Evolutionary conservation across 2,888 invertebrate genomes (phyloP), one percentile per base, ranked within the genome.

Genomic region (Arge pagana): DNA sequence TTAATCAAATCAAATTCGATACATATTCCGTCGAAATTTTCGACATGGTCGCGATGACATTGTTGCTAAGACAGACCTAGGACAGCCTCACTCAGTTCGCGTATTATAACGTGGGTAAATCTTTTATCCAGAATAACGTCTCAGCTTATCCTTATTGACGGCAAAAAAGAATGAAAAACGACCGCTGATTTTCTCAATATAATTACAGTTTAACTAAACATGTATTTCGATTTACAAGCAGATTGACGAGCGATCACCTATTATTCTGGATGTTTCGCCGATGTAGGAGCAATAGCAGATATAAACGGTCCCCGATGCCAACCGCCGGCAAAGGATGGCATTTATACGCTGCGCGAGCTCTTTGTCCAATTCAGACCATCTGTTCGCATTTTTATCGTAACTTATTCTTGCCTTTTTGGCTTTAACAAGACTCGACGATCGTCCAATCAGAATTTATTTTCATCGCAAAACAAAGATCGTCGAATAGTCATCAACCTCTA

Each of bases 1-100:
- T 11, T 37, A 36, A 37, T 26, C 3, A 30, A 48, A 16, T 23
- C 21, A 45, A 28, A 28, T n/a, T n/a, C 28, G 28, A 28, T 8
- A 28, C 7, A 28, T 8, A 28, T 7, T n/a, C 7, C 28, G 28
- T 28, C 7, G 28, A 28, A 28, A 28, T 28, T 8, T 8, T 28
- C 28, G 10, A 28, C 28, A 8, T 7, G 7, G 28, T 28, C 10
- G 10, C 28, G 10, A 10, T 8, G 28, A 24, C 45, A 31, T 48
- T 66, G 61, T 67, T n/a, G n/a, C 58, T 63, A 74, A 75, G 76
- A 75, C 74, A 76, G 74, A 75, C 75, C 70, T 70, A 75, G 74
- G 69, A 74, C 75, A 76, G 71, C 75, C 74, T 70, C 74, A 75
- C 72, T 74, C 70, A n/a, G n/a, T n/a, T 68, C 73, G 74, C 71